These are phyloP conservation scores for Anolis sagrei DNA, from an alignment of 2,113 vertebrate species.

Conservation along the genomic window DNA sequence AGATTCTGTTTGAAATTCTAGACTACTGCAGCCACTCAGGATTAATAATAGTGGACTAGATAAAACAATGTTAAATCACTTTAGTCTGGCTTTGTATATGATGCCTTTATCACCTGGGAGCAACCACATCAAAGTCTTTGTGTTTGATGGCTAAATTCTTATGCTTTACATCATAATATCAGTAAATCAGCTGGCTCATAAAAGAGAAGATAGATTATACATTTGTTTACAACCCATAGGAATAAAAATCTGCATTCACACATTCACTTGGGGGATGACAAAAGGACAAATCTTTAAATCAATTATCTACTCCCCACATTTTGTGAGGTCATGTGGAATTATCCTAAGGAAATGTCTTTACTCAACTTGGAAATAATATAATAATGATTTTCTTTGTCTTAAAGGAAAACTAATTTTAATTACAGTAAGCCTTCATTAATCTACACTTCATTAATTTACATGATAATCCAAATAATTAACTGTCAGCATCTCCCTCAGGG, in stretches of 20 bases:
- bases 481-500: constrained; percentile 26
- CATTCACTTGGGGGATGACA: background rate
- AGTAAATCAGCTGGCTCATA: background rate
- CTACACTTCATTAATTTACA: constrained; percentile 39
- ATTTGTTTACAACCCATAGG: no score
- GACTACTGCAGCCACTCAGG: background rate
- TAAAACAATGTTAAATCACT: background rate
- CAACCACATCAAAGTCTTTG: background rate
- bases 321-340: background rate
- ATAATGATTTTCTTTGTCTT: constrained; percentile 28
- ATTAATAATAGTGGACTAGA: background rate
- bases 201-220: background rate
- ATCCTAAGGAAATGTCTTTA: constrained; percentile 18
- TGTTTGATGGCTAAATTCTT: background rate
- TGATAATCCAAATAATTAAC: constrained; percentile 46
- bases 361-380: constrained; percentile 4
- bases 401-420: constrained; percentile 37
- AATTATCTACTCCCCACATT: background rate
- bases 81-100: background rate
- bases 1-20: no score
- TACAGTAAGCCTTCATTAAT: constrained; percentile 27
- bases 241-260: background rate
- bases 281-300: background rate
- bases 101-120: background rate
- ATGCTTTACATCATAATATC: background rate